Evolutionary conservation across 2,888 invertebrate species (phyloP), one percentile per base, ranked within the genome.

Genomic region (Scotopteryx bipunctaria): DNA sequence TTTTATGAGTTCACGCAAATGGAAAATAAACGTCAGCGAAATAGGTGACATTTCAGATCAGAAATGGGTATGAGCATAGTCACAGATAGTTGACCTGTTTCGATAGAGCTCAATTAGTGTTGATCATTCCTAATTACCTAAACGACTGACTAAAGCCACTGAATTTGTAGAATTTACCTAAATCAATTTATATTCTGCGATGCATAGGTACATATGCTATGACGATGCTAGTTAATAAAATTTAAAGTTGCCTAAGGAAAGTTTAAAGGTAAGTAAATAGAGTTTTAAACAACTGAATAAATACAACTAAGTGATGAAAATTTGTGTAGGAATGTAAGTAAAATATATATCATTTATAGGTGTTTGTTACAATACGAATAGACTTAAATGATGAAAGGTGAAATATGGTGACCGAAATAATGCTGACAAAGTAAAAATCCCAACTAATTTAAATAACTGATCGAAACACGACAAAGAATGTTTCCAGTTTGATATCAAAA

Each of bases 121-220:
- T 66, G 61, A 71, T 70, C 66, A 64, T 41, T 55, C 50, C 65
- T 62, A 69, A 69, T 71, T 47, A n/a, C n/a, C n/a, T n/a, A 14
- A 33, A 19, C 3, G 14, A 15, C 15, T 44, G 11, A 3, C 14
- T 38, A 32, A 17, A 17, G 33, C 15, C 13, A 8, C 13, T 15
- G 13, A 13, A 21, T 40, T 40, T 17, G 11, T 17, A 40, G 25
- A 40, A 27, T 40, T 27, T 27, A 36, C 5, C 13, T n/a, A n/a
- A n/a, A n/a, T 17, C 9, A n/a, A 16, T 29, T 8, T 19, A 2
- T 29, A 32, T 32, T 11, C 27, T 11, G 5, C 1, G n/a, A n/a
- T n/a, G n/a, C n/a, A n/a, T n/a, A n/a, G n/a, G n/a, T n/a, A n/a
- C n/a, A n/a, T n/a, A n/a, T n/a, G n/a, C n/a, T n/a, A n/a, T n/a